Evolutionary conservation across 2,797 vertebrate genomes (phyloP).

Genomic region (Semaprochilodus insignis): DNA sequence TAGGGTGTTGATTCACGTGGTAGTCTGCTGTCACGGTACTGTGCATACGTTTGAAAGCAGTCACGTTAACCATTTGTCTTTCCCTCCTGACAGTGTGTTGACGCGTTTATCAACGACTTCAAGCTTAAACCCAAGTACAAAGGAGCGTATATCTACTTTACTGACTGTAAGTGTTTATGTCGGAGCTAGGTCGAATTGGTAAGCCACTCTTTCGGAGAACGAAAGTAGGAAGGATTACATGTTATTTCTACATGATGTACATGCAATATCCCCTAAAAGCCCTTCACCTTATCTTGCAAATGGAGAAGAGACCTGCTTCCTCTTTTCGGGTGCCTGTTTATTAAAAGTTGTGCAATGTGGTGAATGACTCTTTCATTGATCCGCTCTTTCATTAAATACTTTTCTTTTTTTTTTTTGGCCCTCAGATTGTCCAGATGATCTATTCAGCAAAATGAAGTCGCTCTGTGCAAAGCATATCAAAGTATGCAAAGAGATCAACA

Average conservation of each 20-base stretch:
- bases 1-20: not conserved
- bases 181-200: not conserved
- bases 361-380: not conserved
- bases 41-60: not conserved
- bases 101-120: slow-evolving; percentile 91
- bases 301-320: too few species aligned
- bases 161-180: slow-evolving; percentile 89
- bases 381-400: not conserved
- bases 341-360: not conserved
- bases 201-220: too few species aligned
- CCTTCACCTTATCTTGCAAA: too few species aligned
- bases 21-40: not conserved
- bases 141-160: slow-evolving; percentile 95
- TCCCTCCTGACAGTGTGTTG: slow-evolving; percentile 83
- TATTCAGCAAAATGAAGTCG: slow-evolving; percentile 91
- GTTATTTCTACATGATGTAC: too few species aligned
- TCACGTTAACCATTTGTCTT: not conserved
- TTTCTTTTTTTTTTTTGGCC: not conserved
- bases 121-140: slow-evolving; percentile 90
- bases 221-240: not conserved
- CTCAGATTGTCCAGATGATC: slow-evolving; percentile 88
- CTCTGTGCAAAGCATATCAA: slow-evolving; percentile 88
- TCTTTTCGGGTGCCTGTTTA: not conserved
- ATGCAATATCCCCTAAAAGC: too few species aligned
- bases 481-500: slow-evolving; percentile 93